phyloP scores from a whole-genome alignment of 2,113 vertebrate genomes.

The Macrotus californicus region DNA sequence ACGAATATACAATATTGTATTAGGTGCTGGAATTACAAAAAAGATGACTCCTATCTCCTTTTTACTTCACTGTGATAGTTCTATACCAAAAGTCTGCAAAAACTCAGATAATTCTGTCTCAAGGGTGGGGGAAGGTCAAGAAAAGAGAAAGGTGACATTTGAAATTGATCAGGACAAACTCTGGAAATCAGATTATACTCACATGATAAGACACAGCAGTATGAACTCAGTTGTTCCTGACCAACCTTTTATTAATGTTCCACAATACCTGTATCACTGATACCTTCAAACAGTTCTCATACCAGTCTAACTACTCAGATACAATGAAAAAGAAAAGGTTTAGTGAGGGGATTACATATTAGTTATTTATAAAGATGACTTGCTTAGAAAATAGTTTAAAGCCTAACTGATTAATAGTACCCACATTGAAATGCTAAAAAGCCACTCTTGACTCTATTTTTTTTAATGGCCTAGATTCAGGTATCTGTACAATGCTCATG shows the following conservation, averaged over 20 bases:
- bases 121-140: neutral
- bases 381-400: neutral
- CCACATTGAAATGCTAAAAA: neutral
- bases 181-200: constrained; percentile 17
- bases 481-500: neutral
- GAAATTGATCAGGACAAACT: neutral
- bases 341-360: neutral
- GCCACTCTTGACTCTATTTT: neutral
- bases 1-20: neutral
- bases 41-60: neutral
- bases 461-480: neutral
- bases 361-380: neutral
- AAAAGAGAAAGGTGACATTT: neutral
- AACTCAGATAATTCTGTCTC: neutral
- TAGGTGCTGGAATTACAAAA: neutral
- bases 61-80: neutral
- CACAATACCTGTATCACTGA: neutral
- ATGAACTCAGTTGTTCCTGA: neutral
- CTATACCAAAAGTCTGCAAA: neutral
- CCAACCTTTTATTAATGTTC: neutral
- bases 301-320: neutral
- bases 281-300: neutral
- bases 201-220: neutral
- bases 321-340: neutral
- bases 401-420: neutral